Conservation (phyloP, 2,113 vertebrate species). For the Arothron firmamentum region DNA sequence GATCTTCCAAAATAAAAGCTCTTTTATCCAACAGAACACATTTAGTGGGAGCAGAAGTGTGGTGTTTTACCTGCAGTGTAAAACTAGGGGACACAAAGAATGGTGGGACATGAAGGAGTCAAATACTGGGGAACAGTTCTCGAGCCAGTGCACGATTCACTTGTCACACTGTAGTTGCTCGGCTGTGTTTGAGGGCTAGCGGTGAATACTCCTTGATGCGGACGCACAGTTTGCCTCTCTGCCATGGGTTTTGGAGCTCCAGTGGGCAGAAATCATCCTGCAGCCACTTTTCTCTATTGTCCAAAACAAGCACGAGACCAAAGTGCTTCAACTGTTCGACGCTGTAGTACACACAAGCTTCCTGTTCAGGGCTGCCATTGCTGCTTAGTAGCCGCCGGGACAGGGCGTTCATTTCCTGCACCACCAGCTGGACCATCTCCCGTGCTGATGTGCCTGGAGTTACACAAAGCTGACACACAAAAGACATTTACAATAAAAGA, state of each 20-base stretch:
- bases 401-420: slow-evolving; percentile 83
- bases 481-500: neutral
- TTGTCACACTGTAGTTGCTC: slow-evolving; percentile 83
- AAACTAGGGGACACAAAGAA: slow-evolving; percentile 20
- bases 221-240: slow-evolving; percentile 80
- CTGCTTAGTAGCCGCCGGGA: slow-evolving; percentile 64
- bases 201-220: slow-evolving; percentile 86
- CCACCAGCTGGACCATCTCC: slow-evolving; percentile 86
- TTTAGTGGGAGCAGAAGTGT: slow-evolving; percentile 45
- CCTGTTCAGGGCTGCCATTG: slow-evolving; percentile 40
- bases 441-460: slow-evolving; percentile 76
- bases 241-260: slow-evolving; percentile 80
- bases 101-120: too few relatives aligned
- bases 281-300: slow-evolving; percentile 82
- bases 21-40: slow-evolving; percentile 17
- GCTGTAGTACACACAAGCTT: slow-evolving; percentile 72
- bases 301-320: slow-evolving; percentile 78
- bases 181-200: slow-evolving; percentile 78
- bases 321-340: slow-evolving; percentile 86
- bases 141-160: neutral
- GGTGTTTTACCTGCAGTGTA: slow-evolving; percentile 33
- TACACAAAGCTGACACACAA: slow-evolving; percentile 76
- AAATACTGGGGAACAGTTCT: too few relatives aligned
- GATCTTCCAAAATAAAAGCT: slow-evolving; percentile 32
- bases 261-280: slow-evolving; percentile 82